phyloP scores from a whole-genome alignment of 2,888 invertebrate species.

The Dermolepida albohirtum region DNA sequence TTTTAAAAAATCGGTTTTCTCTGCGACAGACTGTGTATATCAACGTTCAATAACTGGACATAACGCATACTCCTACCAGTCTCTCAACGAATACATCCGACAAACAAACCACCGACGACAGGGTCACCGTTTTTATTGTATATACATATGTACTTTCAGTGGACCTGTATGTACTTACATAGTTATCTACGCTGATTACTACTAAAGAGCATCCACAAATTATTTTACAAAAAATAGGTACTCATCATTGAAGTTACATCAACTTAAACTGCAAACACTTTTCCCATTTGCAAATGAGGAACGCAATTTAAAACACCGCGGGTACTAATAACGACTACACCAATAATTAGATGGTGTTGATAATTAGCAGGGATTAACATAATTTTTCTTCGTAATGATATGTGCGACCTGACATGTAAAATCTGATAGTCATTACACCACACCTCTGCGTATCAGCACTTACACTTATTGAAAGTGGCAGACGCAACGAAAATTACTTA shows the following conservation, averaged over 20 bases:
- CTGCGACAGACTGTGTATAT: too few species aligned
- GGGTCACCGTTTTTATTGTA: too few species aligned
- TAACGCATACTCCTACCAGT: too few species aligned
- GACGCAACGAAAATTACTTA: not conserved
- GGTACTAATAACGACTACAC: slow-evolving; percentile 38
- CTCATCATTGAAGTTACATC: not conserved
- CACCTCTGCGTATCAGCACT: slow-evolving; percentile 28
- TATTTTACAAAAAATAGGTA: not conserved
- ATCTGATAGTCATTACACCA: slow-evolving; percentile 14
- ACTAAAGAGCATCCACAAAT: not conserved
- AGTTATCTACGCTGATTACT: too few species aligned
- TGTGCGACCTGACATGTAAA: slow-evolving; percentile 25
- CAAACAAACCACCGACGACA: too few species aligned
- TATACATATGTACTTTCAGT: too few species aligned
- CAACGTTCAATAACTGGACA: too few species aligned
- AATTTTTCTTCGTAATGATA: slow-evolving; percentile 35
- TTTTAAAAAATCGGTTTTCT: too few species aligned
- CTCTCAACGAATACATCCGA: too few species aligned
- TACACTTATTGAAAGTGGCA: slow-evolving; percentile 13
- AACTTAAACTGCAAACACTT: slow-evolving; percentile 24
- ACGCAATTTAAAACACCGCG: slow-evolving; percentile 39
- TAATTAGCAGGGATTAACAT: slow-evolving; percentile 40
- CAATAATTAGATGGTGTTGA: slow-evolving; percentile 38
- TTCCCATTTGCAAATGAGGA: slow-evolving; percentile 30
- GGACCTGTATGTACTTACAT: too few species aligned